A percentile compares a stretch with the other conserved stretches of the same genome.
These are phyloP conservation scores for Acropora tenuis DNA, from an alignment of 64 coral and sea anemone genomes.

Conservation along the genomic window DNA sequence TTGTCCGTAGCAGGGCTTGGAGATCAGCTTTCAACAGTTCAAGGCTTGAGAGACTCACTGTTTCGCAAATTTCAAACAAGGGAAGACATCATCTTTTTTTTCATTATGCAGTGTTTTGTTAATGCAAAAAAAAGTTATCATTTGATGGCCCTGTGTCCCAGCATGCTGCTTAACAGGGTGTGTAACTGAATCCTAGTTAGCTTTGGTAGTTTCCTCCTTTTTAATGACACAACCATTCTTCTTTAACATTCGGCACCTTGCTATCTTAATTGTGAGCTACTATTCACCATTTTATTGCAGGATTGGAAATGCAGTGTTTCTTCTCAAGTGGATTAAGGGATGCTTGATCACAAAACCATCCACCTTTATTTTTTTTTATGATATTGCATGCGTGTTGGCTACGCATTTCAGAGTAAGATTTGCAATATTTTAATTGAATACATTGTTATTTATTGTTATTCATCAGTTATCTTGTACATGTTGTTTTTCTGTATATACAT, in stretches of 20 bases:
- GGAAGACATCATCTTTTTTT: too few relatives aligned
- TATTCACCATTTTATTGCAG: slow-evolving; percentile 16
- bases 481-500: not conserved
- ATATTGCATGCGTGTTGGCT: slow-evolving; percentile 62
- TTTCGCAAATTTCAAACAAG: too few relatives aligned
- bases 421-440: not conserved
- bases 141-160: not conserved
- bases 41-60: too few relatives aligned
- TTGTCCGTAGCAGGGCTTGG: too few relatives aligned
- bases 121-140: not conserved
- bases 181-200: not conserved
- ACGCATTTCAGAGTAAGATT: slow-evolving; percentile 51
- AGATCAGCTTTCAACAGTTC: too few relatives aligned
- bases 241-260: not conserved
- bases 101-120: not conserved
- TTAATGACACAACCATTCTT: not conserved
- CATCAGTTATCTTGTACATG: not conserved
- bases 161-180: not conserved
- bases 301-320: slow-evolving; percentile 64
- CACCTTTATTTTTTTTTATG: slow-evolving; percentile 51
- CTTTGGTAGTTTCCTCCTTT: not conserved
- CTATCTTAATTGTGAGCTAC: not conserved
- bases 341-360: slow-evolving; percentile 17
- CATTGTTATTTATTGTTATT: not conserved
- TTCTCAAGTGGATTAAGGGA: slow-evolving; percentile 58